A percentile compares a stretch with the other conserved stretches of the same genome.
These are phyloP conservation scores for Bombyx huttoni DNA, from an alignment of 2,888 invertebrate genomes.

Conservation along the genomic window DNA sequence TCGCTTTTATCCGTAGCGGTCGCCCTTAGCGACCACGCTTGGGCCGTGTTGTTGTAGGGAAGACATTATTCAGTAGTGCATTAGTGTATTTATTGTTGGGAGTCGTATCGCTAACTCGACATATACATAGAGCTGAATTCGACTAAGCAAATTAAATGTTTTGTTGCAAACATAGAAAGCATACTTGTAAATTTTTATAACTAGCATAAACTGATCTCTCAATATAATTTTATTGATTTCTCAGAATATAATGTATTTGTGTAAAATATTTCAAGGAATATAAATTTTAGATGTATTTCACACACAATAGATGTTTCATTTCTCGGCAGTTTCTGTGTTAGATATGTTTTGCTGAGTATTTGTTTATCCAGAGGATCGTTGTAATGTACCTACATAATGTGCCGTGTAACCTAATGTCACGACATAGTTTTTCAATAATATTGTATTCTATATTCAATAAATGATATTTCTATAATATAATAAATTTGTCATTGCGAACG, in stretches of 20 bases:
- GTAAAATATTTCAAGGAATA: slow-evolving; percentile 60
- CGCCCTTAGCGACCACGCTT: slow-evolving; percentile 23
- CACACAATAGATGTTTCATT: slow-evolving; percentile 46
- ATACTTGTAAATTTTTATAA: slow-evolving; percentile 68
- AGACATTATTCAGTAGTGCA: slow-evolving; percentile 53
- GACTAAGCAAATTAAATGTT: slow-evolving; percentile 47
- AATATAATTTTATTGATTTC: slow-evolving; percentile 67
- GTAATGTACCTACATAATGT: slow-evolving; percentile 53
- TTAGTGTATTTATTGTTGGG: slow-evolving; percentile 56
- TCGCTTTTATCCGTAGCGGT: slow-evolving; percentile 25
- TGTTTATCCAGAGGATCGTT: slow-evolving; percentile 47
- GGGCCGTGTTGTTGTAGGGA: slow-evolving; percentile 57
- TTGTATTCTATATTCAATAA: slow-evolving; percentile 70
- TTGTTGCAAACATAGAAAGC: slow-evolving; percentile 53
- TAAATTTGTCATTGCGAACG: slow-evolving; percentile 64
- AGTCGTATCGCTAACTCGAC: slow-evolving; percentile 47
- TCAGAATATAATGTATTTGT: slow-evolving; percentile 64
- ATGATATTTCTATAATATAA: slow-evolving; percentile 68
- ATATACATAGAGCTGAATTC: slow-evolving; percentile 52
- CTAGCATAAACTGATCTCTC: slow-evolving; percentile 71
- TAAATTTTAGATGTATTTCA: slow-evolving; percentile 57
- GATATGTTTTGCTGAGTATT: slow-evolving; percentile 44
- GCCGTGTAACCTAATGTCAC: slow-evolving; percentile 61
- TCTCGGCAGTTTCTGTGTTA: slow-evolving; percentile 52
- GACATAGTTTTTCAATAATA: slow-evolving; percentile 69